Evolutionary conservation across 2,113 vertebrate species (phyloP).

Genomic region (Phasianus colchicus): DNA sequence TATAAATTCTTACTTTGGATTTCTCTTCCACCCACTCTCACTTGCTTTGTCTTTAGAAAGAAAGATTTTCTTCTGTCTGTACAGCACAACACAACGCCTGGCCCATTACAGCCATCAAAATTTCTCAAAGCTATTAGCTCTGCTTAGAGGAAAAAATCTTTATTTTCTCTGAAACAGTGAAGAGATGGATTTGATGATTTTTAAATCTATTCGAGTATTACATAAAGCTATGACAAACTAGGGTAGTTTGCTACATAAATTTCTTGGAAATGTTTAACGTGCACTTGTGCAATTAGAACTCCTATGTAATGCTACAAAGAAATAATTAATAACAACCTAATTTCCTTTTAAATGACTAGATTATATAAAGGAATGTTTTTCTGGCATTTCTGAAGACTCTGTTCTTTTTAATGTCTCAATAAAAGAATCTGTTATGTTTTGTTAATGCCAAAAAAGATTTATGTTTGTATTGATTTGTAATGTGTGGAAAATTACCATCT

Average conservation of each 20-base stretch:
- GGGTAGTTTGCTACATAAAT: neutral
- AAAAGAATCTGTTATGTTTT: neutral
- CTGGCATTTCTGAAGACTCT: neutral
- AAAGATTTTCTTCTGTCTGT: neutral
- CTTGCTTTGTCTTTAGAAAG: neutral
- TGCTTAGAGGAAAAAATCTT: neutral
- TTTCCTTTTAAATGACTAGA: neutral
- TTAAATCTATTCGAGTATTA: neutral
- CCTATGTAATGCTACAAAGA: neutral
- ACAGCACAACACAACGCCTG: neutral
- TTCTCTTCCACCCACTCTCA: neutral
- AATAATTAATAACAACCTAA: neutral
- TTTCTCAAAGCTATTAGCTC: neutral
- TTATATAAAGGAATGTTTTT: neutral
- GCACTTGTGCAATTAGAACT: neutral
- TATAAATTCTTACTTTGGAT: neutral
- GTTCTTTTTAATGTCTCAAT: neutral
- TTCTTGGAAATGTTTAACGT: neutral
- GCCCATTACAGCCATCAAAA: neutral
- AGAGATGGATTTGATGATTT: neutral
- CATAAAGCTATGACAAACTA: slow-evolving; percentile 1
- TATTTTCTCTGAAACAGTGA: neutral
- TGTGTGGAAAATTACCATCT: neutral
- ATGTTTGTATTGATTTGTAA: neutral
- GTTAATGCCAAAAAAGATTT: neutral